Base-by-base conservation (phyloP, 2,797 vertebrate genomes). In the Chrosomus eos region DNA sequence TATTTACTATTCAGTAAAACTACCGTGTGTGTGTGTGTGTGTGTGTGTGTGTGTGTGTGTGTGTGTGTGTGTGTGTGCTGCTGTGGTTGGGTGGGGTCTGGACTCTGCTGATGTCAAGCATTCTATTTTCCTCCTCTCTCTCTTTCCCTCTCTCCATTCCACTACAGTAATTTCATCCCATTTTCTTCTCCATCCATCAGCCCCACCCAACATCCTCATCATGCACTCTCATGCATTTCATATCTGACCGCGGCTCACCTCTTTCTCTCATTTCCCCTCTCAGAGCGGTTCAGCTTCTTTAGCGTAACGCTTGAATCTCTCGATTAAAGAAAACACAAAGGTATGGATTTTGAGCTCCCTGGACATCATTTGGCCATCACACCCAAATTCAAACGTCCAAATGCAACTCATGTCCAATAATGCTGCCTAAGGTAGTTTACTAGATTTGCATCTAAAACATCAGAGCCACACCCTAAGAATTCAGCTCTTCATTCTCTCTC, bases 71-170 rank as follows among this genome's bases (percentile, higher is more conserved):
- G 75, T 48, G 5, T 74, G 74, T 79, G 55, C 58, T 75, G 71
- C 58, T 36, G 60, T 31, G 60, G 60, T 36, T 78, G 75, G 74
- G 75, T 67, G 82, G 45, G 75, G 76, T 87, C 64, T 70, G 80
- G 40, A 74, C 58, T 81, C 23, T 72, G 64, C 31, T 77, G 86
- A 71, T 48, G 60, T 86, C 81, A 86, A 86, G 78, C 58, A 33
- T 28, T 81, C 68, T 51, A 55, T 58, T n/a, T 70, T 45, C 66
- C 18, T 19, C 26, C 72, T 77, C 55, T 80, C 60, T 66, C 70
- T 73, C 67, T 82, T 40, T 55, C 66, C 66, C 83, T 83, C 75
- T 31, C 16, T 67, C 75, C 16, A 0, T 51, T 28, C 4, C 53
- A 51, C 53, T 53, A 53, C 53, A 72, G 58, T 53, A 45, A 80